Evolutionary conservation across 1,140 invertebrate genomes (phyloP).

Genomic region (Platorchestia sp.): DNA sequence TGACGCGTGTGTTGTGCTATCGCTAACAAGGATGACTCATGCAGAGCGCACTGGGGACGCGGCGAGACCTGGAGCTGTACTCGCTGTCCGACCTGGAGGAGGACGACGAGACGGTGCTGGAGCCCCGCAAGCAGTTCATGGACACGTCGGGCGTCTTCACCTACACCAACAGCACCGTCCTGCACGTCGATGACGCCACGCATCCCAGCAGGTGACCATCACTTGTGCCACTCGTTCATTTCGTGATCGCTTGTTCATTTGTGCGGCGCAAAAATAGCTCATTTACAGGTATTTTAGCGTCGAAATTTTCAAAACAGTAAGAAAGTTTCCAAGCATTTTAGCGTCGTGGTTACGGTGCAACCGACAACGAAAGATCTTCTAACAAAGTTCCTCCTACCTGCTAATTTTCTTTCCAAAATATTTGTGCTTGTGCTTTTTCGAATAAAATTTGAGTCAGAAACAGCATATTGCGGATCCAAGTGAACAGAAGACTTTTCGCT

Average conservation of each 20-base stretch:
- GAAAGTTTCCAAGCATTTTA: background rate
- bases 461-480: too few species aligned
- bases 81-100: conserved; percentile 65
- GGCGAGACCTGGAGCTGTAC: conserved; percentile 62
- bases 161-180: conserved; percentile 89
- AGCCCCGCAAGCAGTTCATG: conserved; percentile 70
- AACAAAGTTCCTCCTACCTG: too few species aligned
- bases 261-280: background rate
- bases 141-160: conserved; percentile 83
- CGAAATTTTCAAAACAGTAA: background rate
- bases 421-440: too few species aligned
- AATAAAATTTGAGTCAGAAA: too few species aligned
- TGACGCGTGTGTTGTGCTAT: too few species aligned
- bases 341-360: too few species aligned
- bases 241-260: background rate
- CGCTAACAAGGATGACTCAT: too few species aligned
- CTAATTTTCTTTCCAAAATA: too few species aligned
- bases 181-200: conserved; percentile 85
- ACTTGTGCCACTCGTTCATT: background rate
- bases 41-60: conserved; percentile 52
- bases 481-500: too few species aligned
- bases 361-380: too few species aligned
- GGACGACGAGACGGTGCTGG: conserved; percentile 69
- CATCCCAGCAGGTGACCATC: conserved; percentile 72
- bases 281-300: background rate